A percentile compares a stretch with the other conserved stretches of the same genome.
Evolutionary conservation across 2,113 vertebrate species (phyloP).

Genomic region (Corythaeola cristata): DNA sequence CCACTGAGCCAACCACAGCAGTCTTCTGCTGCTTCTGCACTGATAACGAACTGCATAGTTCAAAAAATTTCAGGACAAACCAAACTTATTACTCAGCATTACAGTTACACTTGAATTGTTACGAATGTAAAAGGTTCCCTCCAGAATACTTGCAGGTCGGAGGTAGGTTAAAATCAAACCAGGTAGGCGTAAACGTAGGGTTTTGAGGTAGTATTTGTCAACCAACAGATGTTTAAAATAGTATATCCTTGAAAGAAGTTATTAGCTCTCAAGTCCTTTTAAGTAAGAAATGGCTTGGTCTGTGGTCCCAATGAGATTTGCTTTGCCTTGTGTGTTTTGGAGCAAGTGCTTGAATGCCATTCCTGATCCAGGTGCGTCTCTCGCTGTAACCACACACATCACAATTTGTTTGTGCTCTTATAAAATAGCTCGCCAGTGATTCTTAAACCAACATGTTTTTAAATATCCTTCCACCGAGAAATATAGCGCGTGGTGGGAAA

Average conservation of each 20-base stretch:
- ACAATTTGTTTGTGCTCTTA: background rate
- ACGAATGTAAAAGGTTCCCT: slow-evolving; percentile 52
- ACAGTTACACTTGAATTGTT: slow-evolving; percentile 81
- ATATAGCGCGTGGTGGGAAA: background rate
- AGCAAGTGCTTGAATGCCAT: slow-evolving; percentile 23
- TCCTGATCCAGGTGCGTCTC: background rate
- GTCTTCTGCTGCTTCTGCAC: slow-evolving; percentile 80
- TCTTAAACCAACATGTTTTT: background rate
- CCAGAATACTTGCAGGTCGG: slow-evolving; percentile 32
- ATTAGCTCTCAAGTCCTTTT: slow-evolving; percentile 59
- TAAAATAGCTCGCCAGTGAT: background rate
- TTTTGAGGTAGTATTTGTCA: slow-evolving; percentile 60
- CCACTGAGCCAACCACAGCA: slow-evolving; percentile 80
- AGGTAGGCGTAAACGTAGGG: slow-evolving; percentile 52
- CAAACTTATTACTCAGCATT: slow-evolving; percentile 74
- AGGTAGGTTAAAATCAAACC: slow-evolving; percentile 52
- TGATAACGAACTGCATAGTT: slow-evolving; percentile 75
- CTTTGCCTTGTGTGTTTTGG: slow-evolving; percentile 38
- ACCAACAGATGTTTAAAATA: slow-evolving; percentile 61
- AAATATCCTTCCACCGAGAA: background rate
- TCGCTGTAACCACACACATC: background rate
- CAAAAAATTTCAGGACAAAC: slow-evolving; percentile 66
- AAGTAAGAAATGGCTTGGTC: slow-evolving; percentile 44
- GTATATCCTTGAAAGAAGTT: slow-evolving; percentile 75
- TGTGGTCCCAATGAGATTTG: slow-evolving; percentile 54